Evolutionary conservation across 2,113 vertebrate genomes (phyloP).

Genomic region (Balaeniceps rex): DNA sequence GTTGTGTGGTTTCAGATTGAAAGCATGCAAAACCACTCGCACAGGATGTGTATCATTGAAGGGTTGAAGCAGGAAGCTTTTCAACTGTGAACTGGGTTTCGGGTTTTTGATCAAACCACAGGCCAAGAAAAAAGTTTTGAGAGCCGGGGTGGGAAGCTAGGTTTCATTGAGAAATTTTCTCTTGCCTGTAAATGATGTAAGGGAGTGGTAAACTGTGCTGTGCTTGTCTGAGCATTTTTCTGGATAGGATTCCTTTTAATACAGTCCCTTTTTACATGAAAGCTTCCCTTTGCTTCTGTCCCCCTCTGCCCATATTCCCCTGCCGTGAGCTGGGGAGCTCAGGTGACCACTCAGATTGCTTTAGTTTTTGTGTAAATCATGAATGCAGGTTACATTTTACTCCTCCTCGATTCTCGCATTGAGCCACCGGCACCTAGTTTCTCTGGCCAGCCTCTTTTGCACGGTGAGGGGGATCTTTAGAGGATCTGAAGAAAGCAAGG

Average conservation of each 20-base stretch:
- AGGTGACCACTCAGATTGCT: neutral
- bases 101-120: neutral
- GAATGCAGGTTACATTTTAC: neutral
- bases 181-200: neutral
- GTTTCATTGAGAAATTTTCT: neutral
- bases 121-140: neutral
- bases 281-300: neutral
- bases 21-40: neutral
- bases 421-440: neutral
- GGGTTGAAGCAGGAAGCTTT: neutral
- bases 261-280: neutral
- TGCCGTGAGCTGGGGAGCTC: rapidly evolving
- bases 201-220: neutral
- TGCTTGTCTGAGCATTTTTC: neutral
- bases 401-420: neutral
- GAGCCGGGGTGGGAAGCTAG: neutral
- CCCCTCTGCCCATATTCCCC: neutral
- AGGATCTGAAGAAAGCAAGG: slow-evolving; percentile 44
- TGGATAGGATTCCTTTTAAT: neutral
- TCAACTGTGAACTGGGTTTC: neutral
- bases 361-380: neutral
- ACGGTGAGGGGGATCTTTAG: slow-evolving; percentile 26
- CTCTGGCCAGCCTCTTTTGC: neutral
- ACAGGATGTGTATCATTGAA: neutral
- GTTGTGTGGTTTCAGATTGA: neutral